Percentiles rank a stretch among this genome's conserved stretches.
phyloP scores from a whole-genome alignment of 1,140 invertebrate genomes.

The Trinorchestia longiramus region DNA sequence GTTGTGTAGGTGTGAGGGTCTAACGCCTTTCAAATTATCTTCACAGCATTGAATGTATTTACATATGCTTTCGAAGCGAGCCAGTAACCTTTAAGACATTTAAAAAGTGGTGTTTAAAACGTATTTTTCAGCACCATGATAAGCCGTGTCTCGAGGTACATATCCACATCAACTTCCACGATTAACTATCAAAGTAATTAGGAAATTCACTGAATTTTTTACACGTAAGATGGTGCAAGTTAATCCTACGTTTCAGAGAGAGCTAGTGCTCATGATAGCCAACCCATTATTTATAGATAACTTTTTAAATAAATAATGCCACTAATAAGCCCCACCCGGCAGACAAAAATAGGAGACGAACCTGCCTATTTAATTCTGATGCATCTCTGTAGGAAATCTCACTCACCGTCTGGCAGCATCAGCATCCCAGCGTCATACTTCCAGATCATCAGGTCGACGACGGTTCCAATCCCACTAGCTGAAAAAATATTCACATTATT shows the following conservation, averaged over 20 bases:
- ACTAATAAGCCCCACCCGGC: neutral
- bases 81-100: too few species aligned
- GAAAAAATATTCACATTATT: constrained; percentile 43
- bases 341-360: neutral
- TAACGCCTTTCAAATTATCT: too few species aligned
- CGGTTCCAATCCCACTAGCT: constrained; percentile 69
- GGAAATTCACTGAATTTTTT: too few species aligned
- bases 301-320: neutral
- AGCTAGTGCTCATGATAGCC: neutral
- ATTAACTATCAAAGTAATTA: too few species aligned
- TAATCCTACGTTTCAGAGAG: neutral
- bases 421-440: constrained; percentile 72
- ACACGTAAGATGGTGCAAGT: neutral
- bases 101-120: too few species aligned
- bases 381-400: neutral
- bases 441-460: constrained; percentile 74
- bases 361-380: neutral
- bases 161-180: too few species aligned
- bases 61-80: too few species aligned
- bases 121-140: too few species aligned
- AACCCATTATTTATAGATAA: neutral
- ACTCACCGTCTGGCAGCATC: constrained; percentile 41
- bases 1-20: too few species aligned
- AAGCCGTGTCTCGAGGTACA: too few species aligned
- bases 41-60: too few species aligned